phyloP scores from a whole-genome alignment of 1,140 invertebrate species.

The Pseudoatta argentina region DNA sequence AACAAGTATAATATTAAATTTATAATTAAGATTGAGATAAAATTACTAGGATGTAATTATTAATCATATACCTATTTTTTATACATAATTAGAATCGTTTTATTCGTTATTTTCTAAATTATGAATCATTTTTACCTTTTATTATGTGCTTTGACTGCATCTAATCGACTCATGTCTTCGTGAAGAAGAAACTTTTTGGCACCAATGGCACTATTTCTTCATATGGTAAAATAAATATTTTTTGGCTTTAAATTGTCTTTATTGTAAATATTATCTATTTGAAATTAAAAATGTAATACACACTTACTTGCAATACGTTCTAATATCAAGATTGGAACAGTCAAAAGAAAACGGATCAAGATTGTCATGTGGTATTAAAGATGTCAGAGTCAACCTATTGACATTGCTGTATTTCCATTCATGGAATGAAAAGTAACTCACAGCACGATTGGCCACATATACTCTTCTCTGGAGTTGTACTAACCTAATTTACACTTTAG shows the following conservation, averaged over 20 bases:
- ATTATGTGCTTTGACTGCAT: constrained; percentile 83
- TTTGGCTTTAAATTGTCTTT: background rate
- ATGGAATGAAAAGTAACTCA: constrained; percentile 93
- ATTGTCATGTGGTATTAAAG: background rate
- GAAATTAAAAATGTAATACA: constrained; percentile 70
- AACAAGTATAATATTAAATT: constrained; percentile 1
- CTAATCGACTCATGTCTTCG: constrained; percentile 86
- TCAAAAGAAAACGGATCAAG: constrained; percentile 89
- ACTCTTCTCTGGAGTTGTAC: constrained; percentile 93
- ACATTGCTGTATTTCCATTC: constrained; percentile 94
- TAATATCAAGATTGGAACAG: constrained; percentile 70
- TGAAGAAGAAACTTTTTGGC: constrained; percentile 88
- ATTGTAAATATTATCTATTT: background rate
- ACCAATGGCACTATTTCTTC: constrained; percentile 78
- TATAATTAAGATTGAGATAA: background rate
- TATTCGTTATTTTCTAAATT: background rate
- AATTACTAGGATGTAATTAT: background rate
- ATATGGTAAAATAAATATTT: background rate
- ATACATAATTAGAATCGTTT: no score
- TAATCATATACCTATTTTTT: no score
- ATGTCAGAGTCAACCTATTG: constrained; percentile 82
- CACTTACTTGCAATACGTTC: constrained; percentile 80
- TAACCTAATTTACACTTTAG: constrained; percentile 87
- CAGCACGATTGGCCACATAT: constrained; percentile 91
- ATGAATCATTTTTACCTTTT: constrained; percentile 83